phyloP scores from a whole-genome alignment of 92 coral and sea anemone species.

The Epizoanthus fatuus region DNA sequence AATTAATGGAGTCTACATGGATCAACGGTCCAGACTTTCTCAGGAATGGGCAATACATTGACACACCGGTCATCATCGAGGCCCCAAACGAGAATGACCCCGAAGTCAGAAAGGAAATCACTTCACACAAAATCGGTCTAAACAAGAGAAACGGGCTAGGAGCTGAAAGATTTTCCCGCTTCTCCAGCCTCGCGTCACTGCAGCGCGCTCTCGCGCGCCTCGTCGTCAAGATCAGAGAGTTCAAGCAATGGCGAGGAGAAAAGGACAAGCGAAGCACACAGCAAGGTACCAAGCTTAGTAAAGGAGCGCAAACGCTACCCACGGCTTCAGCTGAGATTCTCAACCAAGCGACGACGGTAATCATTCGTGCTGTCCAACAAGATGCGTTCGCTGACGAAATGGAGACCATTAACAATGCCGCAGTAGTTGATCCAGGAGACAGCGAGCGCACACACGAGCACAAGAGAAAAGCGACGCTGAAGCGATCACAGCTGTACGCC shows the following conservation, averaged over 20 bases:
- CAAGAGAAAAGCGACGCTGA: conserved; percentile 1
- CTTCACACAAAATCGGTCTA: not conserved
- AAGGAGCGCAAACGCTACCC: not conserved
- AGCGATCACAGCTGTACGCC: conserved; percentile 16
- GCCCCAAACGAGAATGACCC: not conserved
- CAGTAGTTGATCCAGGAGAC: conserved; percentile 1
- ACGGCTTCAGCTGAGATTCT: conserved; percentile 11
- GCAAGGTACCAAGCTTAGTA: not conserved
- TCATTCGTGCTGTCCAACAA: not conserved
- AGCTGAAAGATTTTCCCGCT: not conserved
- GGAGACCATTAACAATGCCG: conserved; percentile 3
- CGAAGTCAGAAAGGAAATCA: not conserved
- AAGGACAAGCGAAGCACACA: not conserved
- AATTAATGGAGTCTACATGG: conserved; percentile 27
- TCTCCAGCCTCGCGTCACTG: not conserved
- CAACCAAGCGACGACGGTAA: conserved; percentile 7
- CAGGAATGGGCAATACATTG: not conserved
- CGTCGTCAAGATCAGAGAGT: not conserved
- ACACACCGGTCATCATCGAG: not conserved
- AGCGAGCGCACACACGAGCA: not conserved
- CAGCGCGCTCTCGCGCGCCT: conserved; percentile 1
- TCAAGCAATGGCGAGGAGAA: not conserved
- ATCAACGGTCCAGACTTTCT: conserved; percentile 10
- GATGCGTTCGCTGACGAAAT: conserved; percentile 23
- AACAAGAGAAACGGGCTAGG: not conserved